Evolutionary conservation across 2,113 vertebrate species (phyloP).

Genomic region (Aegithalos caudatus): DNA sequence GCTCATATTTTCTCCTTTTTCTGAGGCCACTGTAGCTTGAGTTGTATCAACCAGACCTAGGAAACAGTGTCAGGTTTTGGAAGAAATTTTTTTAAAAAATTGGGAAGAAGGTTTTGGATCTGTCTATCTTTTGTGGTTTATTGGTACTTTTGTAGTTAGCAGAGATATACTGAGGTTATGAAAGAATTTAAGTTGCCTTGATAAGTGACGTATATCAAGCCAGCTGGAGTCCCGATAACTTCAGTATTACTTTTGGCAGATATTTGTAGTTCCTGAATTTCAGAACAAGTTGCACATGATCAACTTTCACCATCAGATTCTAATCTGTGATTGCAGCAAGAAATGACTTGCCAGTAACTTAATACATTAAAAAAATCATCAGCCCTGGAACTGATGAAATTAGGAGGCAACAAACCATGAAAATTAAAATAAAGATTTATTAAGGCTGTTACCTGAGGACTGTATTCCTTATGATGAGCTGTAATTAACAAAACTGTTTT

Average conservation of each 20-base stretch:
- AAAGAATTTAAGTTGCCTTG: not conserved
- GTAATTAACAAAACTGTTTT: not conserved
- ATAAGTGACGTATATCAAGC: not conserved
- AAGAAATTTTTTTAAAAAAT: not conserved
- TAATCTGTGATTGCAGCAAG: not conserved
- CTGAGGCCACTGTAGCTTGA: not conserved
- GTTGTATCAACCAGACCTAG: not conserved
- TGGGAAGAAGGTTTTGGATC: not conserved
- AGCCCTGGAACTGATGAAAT: not conserved
- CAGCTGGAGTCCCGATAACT: not conserved
- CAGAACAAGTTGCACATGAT: not conserved
- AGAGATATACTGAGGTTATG: not conserved
- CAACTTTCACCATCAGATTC: not conserved
- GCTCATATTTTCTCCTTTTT: not conserved
- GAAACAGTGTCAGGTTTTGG: not conserved
- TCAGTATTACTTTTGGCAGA: not conserved
- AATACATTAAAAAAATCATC: constrained; percentile 21
- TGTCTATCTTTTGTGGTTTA: not conserved
- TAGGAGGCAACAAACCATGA: not conserved
- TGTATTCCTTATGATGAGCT: not conserved
- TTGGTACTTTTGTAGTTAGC: not conserved
- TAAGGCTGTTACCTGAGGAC: not conserved
- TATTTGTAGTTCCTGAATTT: not conserved
- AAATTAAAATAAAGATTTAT: constrained; percentile 25
- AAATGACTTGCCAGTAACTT: constrained; percentile 26